Evolutionary conservation across 2,113 vertebrate species (phyloP).

Genomic region (Planiliza haematocheilus): DNA sequence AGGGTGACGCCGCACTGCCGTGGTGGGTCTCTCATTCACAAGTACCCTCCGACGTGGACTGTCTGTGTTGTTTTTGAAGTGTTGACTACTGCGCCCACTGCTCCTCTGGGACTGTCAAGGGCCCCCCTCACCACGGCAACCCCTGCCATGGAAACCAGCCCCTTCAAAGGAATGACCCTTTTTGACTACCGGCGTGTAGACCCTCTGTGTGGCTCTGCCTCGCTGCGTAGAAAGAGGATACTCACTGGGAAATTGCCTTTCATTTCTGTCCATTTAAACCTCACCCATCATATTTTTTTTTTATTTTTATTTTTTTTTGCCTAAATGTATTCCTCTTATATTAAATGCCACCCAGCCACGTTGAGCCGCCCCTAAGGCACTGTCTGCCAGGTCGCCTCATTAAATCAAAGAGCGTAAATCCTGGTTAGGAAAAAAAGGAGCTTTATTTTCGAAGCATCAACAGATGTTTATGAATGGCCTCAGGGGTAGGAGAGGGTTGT

Average conservation of each 20-base stretch:
- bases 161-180: slow-evolving; percentile 71
- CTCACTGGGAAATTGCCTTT: slow-evolving; percentile 18
- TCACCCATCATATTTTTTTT: no score
- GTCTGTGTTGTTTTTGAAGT: slow-evolving; percentile 51
- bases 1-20: no score
- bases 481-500: slow-evolving; percentile 4
- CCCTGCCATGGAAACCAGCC: slow-evolving; percentile 78
- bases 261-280: slow-evolving; percentile 1
- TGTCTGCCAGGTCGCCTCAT: slow-evolving; percentile 24
- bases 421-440: slow-evolving; percentile 19
- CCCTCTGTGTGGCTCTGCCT: slow-evolving; percentile 45
- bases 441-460: slow-evolving; percentile 45
- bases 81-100: slow-evolving; percentile 46
- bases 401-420: slow-evolving; percentile 63
- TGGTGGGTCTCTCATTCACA: slow-evolving; percentile 11
- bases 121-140: slow-evolving; percentile 76
- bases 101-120: slow-evolving; percentile 58
- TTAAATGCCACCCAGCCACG: not conserved
- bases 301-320: not conserved
- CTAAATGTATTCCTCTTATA: not conserved
- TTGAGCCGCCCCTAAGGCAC: not conserved
- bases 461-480: slow-evolving; percentile 60
- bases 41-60: slow-evolving; percentile 9
- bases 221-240: slow-evolving; percentile 30
- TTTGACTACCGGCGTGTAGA: slow-evolving; percentile 50